These are phyloP conservation scores for Motacilla alba DNA, from an alignment of 2,113 vertebrate genomes.

Conservation along the genomic window DNA sequence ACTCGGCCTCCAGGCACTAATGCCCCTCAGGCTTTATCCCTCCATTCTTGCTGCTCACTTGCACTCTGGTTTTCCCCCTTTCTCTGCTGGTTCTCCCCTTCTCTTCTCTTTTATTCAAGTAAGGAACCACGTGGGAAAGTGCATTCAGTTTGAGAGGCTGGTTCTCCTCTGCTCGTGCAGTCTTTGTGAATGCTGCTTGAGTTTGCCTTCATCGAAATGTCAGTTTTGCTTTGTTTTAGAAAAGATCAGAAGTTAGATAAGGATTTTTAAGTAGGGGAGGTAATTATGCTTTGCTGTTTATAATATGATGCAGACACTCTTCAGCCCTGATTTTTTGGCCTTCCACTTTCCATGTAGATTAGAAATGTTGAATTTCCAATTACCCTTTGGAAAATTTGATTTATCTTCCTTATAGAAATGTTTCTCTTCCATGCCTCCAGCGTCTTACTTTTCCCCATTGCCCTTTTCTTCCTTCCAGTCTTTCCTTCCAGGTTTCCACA, in stretches of 20 bases:
- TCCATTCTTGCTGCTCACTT: not conserved
- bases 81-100: not conserved
- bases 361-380: not conserved
- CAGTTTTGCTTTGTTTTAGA: not conserved
- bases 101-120: not conserved
- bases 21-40: not conserved
- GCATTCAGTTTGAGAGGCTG: not conserved
- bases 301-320: not conserved
- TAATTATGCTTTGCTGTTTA: not conserved
- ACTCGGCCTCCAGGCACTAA: fast-evolving
- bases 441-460: not conserved
- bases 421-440: not conserved
- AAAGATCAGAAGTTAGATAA: not conserved
- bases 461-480: not conserved
- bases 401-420: not conserved
- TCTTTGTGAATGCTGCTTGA: not conserved
- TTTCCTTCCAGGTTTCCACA: conserved; percentile 31
- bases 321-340: not conserved
- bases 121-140: not conserved
- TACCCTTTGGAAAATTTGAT: not conserved
- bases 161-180: not conserved
- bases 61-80: fast-evolving
- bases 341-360: not conserved
- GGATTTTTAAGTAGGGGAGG: not conserved
- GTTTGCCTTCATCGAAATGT: not conserved